Evolutionary conservation across 2,888 invertebrate species (phyloP).

Genomic region (Cistogaster globosa): DNA sequence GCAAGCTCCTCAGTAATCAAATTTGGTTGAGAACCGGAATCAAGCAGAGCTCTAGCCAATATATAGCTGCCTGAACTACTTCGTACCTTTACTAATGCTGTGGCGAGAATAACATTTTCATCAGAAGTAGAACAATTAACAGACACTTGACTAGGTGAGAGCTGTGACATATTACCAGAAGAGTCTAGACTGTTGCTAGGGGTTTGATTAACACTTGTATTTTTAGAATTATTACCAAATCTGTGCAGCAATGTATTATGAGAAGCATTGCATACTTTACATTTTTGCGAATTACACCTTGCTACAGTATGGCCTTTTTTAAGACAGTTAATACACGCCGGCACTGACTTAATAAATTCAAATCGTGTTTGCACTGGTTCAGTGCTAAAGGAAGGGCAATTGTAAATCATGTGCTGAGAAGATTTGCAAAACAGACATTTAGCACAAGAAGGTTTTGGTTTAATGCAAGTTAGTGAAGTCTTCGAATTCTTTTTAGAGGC

Average conservation of each 20-base stretch:
- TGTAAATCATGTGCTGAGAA: too few species aligned
- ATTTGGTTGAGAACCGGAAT: conserved; percentile 32
- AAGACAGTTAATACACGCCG: too few species aligned
- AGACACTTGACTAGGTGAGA: background rate
- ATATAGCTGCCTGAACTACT: conserved; percentile 20
- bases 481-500: too few species aligned
- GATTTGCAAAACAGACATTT: conserved; percentile 9
- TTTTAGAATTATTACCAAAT: too few species aligned
- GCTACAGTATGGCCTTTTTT: too few species aligned
- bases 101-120: background rate
- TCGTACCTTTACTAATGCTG: background rate
- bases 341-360: too few species aligned
- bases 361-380: background rate
- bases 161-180: background rate
- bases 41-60: conserved; percentile 38
- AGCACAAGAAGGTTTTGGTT: background rate
- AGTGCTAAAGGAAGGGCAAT: too few species aligned
- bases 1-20: conserved; percentile 27
- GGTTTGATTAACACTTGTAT: too few species aligned
- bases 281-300: conserved; percentile 31
- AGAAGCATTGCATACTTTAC: background rate
- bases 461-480: too few species aligned
- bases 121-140: conserved; percentile 4
- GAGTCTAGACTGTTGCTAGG: too few species aligned
- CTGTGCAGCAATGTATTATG: background rate